A percentile compares a stretch with the other conserved stretches of the same genome.
Evolutionary conservation across 1,140 invertebrate species (phyloP).

Genomic region (Brachionus koreanus): DNA sequence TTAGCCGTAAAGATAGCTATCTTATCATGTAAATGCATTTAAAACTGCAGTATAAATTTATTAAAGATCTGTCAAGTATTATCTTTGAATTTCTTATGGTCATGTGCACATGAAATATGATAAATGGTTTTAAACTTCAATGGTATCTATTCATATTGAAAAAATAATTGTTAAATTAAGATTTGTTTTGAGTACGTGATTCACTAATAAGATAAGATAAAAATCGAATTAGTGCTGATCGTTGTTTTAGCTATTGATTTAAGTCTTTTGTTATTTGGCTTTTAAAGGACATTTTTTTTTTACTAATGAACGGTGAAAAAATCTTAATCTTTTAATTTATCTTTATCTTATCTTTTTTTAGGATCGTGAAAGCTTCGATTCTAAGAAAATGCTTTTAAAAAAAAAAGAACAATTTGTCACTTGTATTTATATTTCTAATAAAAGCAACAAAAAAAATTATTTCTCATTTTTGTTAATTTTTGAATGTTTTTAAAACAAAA

Average conservation of each 20-base stretch:
- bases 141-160: background rate
- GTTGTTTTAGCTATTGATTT: background rate
- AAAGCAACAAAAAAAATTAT: background rate
- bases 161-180: background rate
- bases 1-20: background rate
- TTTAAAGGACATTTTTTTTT: background rate
- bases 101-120: constrained; percentile 6
- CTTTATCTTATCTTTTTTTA: background rate
- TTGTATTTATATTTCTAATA: too few relatives aligned
- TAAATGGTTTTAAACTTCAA: constrained; percentile 7
- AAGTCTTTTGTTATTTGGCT: background rate
- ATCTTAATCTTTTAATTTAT: background rate
- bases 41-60: constrained; percentile 20
- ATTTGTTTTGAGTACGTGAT: background rate
- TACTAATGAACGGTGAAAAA: background rate
- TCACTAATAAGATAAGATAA: background rate
- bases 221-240: background rate
- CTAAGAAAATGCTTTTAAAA: background rate
- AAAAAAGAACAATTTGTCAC: background rate
- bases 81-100: background rate
- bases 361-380: background rate
- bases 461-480: background rate
- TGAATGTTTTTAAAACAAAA: background rate
- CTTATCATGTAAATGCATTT: constrained; percentile 30
- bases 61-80: constrained; percentile 13